A percentile compares a stretch with the other conserved stretches of the same genome.
phyloP scores from a whole-genome alignment of 2,888 invertebrate genomes.

The Orchestes rusci region DNA sequence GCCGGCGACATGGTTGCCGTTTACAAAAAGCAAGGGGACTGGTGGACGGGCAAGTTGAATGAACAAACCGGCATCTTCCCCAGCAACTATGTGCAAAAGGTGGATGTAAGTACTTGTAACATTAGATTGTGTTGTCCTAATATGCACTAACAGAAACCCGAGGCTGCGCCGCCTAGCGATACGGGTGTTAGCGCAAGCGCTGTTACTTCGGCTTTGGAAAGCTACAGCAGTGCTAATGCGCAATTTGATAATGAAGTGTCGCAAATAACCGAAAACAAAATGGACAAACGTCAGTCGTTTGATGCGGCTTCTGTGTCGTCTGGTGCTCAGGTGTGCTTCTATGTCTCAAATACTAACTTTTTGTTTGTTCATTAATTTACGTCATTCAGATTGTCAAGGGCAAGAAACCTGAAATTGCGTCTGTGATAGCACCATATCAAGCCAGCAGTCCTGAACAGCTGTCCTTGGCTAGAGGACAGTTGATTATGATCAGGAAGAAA shows the following conservation, averaged over 20 bases:
- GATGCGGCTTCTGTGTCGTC: conserved; percentile 30
- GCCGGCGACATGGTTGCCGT: conserved; percentile 82
- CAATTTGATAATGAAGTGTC: conserved; percentile 43
- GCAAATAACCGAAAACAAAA: conserved; percentile 46
- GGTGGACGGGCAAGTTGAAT: conserved; percentile 95
- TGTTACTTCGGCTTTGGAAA: conserved; percentile 32
- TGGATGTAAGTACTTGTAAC: conserved; percentile 41
- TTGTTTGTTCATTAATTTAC: conserved; percentile 1
- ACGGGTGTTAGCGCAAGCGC: conserved; percentile 31
- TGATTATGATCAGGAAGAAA: conserved; percentile 94
- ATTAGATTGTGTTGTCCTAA: no score
- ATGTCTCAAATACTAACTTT: conserved; percentile 1
- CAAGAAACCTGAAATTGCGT: conserved; percentile 86
- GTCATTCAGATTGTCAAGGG: conserved; percentile 52
- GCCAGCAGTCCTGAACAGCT: conserved; percentile 90
- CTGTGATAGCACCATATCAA: conserved; percentile 88
- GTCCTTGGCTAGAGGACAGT: conserved; percentile 80
- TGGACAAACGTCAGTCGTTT: conserved; percentile 33
- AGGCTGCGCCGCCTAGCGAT: conserved; percentile 21
- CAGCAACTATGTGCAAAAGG: conserved; percentile 87
- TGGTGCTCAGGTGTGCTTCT: conserved; percentile 37
- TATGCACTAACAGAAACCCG: no score
- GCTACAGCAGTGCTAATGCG: conserved; percentile 28
- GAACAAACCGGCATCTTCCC: conserved; percentile 86
- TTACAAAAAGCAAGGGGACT: conserved; percentile 86